These are phyloP conservation scores for Phalera bucephala DNA, from an alignment of 2,888 invertebrate genomes.

Conservation along the genomic window DNA sequence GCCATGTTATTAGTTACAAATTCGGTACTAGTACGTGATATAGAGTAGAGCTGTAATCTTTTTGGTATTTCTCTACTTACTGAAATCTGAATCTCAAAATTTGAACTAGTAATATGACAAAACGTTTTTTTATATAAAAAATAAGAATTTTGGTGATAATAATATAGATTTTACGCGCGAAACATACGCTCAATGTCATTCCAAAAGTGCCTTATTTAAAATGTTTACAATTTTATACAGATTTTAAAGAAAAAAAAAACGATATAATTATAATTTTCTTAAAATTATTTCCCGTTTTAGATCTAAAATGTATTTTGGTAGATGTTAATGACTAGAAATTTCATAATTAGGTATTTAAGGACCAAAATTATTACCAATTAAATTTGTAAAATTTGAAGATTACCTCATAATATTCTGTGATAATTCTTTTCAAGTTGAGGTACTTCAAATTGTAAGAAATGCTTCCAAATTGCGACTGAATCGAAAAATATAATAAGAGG, in stretches of 20 bases:
- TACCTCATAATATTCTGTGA: constrained; percentile 80
- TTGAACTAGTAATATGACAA: constrained; percentile 39
- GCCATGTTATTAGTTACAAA: constrained; percentile 76
- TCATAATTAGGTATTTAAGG: constrained; percentile 18
- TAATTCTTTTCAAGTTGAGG: constrained; percentile 79
- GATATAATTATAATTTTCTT: neutral
- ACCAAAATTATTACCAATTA: constrained; percentile 29
- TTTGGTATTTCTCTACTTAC: constrained; percentile 27
- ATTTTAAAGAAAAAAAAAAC: constrained; percentile 22
- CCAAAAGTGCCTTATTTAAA: constrained; percentile 59
- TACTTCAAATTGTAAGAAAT: constrained; percentile 62
- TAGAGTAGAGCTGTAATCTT: constrained; percentile 39
- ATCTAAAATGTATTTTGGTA: constrained; percentile 37
- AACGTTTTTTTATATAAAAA: constrained; percentile 28
- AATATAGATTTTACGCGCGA: constrained; percentile 35
- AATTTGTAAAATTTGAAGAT: constrained; percentile 60
- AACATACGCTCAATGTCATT: constrained; percentile 74
- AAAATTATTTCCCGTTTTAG: constrained; percentile 39
- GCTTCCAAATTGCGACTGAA: constrained; percentile 32
- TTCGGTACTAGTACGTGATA: constrained; percentile 55
- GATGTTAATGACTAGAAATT: constrained; percentile 27
- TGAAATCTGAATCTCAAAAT: constrained; percentile 54
- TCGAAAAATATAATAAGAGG: constrained; percentile 34
- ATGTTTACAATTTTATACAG: constrained; percentile 28
- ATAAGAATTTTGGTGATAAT: constrained; percentile 45